Base-by-base conservation (phyloP, 2,113 vertebrate genomes). In the Cheirogaleus medius region DNA sequence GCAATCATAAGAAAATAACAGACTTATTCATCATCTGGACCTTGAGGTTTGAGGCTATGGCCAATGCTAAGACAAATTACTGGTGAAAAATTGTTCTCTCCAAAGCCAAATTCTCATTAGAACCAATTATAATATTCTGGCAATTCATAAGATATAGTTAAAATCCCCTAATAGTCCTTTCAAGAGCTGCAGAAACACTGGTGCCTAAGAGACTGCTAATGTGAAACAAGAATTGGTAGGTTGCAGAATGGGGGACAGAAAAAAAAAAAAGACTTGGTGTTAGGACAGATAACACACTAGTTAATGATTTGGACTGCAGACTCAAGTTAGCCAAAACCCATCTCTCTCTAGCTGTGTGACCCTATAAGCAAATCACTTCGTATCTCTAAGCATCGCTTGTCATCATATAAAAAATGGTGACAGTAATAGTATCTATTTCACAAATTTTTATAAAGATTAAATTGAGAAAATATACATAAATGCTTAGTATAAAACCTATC, bases 1-100 rank as follows among this genome's bases (percentile, higher is more conserved):
- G 71, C 23, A 49, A 23, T 87, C n/a, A 25, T 92, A 94, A 97
- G 25, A 95, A 97, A 90, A 77, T 80, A 92, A 78, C 3, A 87
- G 32, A 64, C 13, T 23, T 49, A 66, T 49, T 64, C n/a, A 52
- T 2, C 39, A 73, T 49, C n/a, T 85, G 47, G 58, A 92, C n/a
- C 21, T 77, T 54, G 12, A 86, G 21, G 29, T 39, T 44, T 42
- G 20, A 37, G 42, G 49, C 54, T 77, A 0, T 0, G 17, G 21
- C 73, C 82, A 90, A 74, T 37, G 27, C 39, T 83, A 87, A 82
- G 68, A 76, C 39, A 39, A 90, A 82, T 47, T n/a, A 29, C 21
- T 68, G 15, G 47, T 49, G 23, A 71, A 73, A 86, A 90, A 80
- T 1, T 49, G 3, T 78, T 91, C 39, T 87, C 81, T 69, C n/a